These are phyloP conservation scores for Petromus typicus DNA, from an alignment of 2,113 vertebrate genomes.

Conservation along the genomic window DNA sequence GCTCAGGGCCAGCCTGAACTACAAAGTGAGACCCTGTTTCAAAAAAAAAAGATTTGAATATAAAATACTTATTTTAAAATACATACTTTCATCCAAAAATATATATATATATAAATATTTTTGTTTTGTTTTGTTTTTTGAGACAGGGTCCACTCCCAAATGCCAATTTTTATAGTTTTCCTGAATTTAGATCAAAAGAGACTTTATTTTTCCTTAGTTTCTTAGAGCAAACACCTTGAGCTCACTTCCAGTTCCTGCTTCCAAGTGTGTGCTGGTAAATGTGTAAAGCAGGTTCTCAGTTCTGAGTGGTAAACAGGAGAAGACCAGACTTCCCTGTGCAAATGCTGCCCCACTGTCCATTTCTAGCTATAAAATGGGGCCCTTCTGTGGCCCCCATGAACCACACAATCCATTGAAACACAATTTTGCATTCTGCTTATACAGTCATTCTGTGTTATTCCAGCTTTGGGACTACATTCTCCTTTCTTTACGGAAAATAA, in stretches of 20 bases:
- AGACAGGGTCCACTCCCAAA: not conserved
- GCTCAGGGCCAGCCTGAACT: too few relatives aligned
- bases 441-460: not conserved
- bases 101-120: too few relatives aligned
- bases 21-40: too few relatives aligned
- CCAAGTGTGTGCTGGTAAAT: not conserved
- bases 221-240: not conserved
- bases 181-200: not conserved
- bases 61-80: not conserved
- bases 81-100: not conserved
- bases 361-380: not conserved
- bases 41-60: not conserved
- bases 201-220: constrained; percentile 28
- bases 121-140: too few relatives aligned
- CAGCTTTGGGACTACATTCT: not conserved
- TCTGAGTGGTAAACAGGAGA: not conserved
- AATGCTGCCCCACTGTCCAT: not conserved
- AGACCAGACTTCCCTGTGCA: not conserved
- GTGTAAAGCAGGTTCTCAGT: not conserved
- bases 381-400: not conserved
- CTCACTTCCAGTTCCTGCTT: not conserved
- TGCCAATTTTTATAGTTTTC: not conserved
- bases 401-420: not conserved
- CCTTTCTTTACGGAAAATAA: constrained; percentile 59
- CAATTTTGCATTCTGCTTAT: not conserved